Evolutionary conservation across 2,113 vertebrate species (phyloP), one percentile per base, ranked within the genome.

Genomic region (Amazona vittata): DNA sequence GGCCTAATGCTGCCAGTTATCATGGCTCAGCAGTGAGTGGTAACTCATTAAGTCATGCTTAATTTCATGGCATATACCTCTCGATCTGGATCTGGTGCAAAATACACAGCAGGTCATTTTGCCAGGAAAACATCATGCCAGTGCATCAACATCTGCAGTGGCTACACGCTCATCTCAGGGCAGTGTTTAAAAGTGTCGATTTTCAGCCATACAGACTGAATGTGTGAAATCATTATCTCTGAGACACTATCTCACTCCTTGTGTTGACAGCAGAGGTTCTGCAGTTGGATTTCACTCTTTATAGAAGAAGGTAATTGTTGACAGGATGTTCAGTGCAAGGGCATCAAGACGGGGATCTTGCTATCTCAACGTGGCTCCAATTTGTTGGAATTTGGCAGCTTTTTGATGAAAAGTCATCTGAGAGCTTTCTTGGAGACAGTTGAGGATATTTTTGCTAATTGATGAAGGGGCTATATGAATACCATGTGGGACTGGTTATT

Each of bases 111-210:
- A 19, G 20, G 69, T 6, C 12, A 11, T 71, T 70, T 90, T 83
- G 43, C 22, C 55, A 28, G 39, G 69, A 68, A 78, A 89, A 25
- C 12, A 19, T 87, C 26, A 29, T 43, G 43, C 9, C n/a, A 50
- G 0, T 49, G 41, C 53, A 35, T 73, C 0, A 0, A 2, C 71
- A 77, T 47, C 78, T 88, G 26, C 49, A 83, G 8, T 0, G 0
- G 46, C 59, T 80, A 28, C 13, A n/a, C 1, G 0, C 50, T 94
- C 14, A 28, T 83, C 49, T 77, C 44, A 22, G 20, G 7, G 28
- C 37, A 43, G 41, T n/a, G 52, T 83, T 88, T 44, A 65, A 77
- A 83, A 46, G 5, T 53, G 57, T 52, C 73, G 26, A 18, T 83
- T 79, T 91, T 79, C 47, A 79, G 52, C 35, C 47, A 11, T 53